These are phyloP conservation scores for Hyles vespertilio DNA, from an alignment of 1,140 invertebrate genomes.

Conservation along the genomic window DNA sequence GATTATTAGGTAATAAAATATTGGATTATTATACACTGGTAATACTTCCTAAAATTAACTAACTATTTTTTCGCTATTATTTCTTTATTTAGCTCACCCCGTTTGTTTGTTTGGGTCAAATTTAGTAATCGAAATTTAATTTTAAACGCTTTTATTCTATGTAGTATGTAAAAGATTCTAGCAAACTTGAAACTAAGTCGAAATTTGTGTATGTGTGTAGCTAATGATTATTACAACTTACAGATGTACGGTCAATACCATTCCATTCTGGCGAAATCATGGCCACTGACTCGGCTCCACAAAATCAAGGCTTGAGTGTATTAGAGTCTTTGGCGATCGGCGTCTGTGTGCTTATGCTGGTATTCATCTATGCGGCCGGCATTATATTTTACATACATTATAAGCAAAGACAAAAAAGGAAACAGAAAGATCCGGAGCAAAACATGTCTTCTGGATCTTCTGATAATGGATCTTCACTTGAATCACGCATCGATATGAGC, in stretches of 20 bases:
- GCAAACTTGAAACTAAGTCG: too few species aligned
- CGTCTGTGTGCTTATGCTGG: constrained; percentile 59
- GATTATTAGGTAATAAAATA: constrained; percentile 42
- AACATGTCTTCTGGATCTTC: constrained; percentile 47
- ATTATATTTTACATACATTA: constrained; percentile 68
- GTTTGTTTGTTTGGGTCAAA: too few species aligned
- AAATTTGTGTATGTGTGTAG: too few species aligned
- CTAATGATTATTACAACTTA: constrained; percentile 10
- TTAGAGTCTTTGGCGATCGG: constrained; percentile 61
- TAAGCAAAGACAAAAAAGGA: constrained; percentile 57
- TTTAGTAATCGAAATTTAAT: too few species aligned
- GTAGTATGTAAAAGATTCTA: too few species aligned
- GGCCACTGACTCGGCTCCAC: constrained; percentile 40
- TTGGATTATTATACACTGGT: neutral
- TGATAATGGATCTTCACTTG: constrained; percentile 51
- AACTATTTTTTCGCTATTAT: neutral
- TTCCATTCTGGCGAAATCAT: constrained; percentile 63
- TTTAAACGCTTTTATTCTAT: too few species aligned
- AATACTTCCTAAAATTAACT: neutral
- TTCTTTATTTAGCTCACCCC: too few species aligned
- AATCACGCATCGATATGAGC: constrained; percentile 57
- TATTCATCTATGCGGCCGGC: constrained; percentile 64
- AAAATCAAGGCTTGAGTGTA: constrained; percentile 56
- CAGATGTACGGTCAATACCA: constrained; percentile 67
- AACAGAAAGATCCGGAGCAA: constrained; percentile 53